Evolutionary conservation across 2,888 invertebrate species (phyloP), one percentile per base, ranked within the genome.

Genomic region (Ischnura elegans): DNA sequence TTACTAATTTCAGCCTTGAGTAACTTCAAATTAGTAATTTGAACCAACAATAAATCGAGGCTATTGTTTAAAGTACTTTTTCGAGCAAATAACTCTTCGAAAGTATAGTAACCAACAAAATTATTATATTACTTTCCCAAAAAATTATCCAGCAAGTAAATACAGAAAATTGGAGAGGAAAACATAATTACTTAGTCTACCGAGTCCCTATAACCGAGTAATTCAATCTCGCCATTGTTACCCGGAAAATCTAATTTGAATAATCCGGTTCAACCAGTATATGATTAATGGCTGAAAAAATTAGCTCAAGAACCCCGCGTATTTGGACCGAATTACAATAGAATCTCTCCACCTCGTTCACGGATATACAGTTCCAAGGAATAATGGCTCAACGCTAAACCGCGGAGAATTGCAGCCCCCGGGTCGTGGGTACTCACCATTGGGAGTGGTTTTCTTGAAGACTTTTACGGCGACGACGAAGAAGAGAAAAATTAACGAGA

Each of bases 371-470:
- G 61, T 25, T n/a, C 2, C 25, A 8, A 29, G 13, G 76, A 61
- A 36, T 36, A 61, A n/a, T 6, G 0, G 36, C 36, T 29, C 25
- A 51, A n/a, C 45, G n/a, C 43, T 10, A 2, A 16, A 85, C 1
- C 29, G 13, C n/a, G 29, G n/a, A 93, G n/a, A 25, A 76, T 10
- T 36, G 36, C 76, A 2, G 29, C 76, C 36, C 76, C 36, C 10
- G 76, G 16, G 19, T 51, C 93, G 21, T 43, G 19, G 51, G 25
- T 87, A 95, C 96, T 96, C 95, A 97, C 98, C 98, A 97, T 99
- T 99, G 94, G 99, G 99, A 94, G 98, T 98, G 94, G 98, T 98
- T 97, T 99, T 99, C 96, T 99, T 99, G 96, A 98, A 99, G 95
- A 99, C 98, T 97, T 98, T 98, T 93, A 99, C 98, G 95, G 98